These are phyloP conservation scores for Oxyura jamaicensis DNA, from an alignment of 2,113 vertebrate genomes.

Conservation along the genomic window DNA sequence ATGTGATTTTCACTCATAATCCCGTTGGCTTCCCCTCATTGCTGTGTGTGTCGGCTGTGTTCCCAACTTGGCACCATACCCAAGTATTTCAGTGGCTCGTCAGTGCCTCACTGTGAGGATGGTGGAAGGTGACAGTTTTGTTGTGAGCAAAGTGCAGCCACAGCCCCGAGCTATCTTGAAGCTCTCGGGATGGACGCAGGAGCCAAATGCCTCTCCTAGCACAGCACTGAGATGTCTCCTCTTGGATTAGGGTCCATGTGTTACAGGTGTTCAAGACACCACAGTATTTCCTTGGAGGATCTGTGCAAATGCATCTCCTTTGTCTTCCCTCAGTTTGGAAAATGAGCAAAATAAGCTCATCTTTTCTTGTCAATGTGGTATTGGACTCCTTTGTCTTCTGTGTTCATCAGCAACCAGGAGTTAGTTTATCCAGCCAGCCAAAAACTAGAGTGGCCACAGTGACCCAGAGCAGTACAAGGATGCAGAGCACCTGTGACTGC, in stretches of 20 bases:
- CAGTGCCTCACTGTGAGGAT: neutral
- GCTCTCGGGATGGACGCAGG: neutral
- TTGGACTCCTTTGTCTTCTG: neutral
- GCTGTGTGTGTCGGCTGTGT: neutral
- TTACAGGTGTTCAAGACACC: neutral
- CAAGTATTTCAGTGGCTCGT: neutral
- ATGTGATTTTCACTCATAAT: conserved; percentile 37
- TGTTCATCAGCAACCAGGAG: neutral
- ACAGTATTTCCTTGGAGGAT: neutral
- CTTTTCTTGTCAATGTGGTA: accelerated
- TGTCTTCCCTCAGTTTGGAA: neutral
- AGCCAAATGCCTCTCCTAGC: neutral
- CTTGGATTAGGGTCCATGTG: neutral
- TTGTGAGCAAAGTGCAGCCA: neutral
- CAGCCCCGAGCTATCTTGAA: accelerated
- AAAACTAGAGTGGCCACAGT: neutral
- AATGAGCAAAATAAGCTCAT: neutral
- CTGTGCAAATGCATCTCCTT: neutral
- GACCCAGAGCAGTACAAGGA: neutral
- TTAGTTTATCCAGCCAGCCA: neutral
- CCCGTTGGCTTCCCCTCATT: neutral
- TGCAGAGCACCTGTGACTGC: neutral
- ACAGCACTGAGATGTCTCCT: neutral
- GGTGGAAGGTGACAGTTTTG: neutral
- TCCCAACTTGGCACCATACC: neutral